A percentile compares a stretch with the other conserved stretches of the same genome.
Evolutionary conservation across 2,113 vertebrate species (phyloP).

Genomic region (Lagopus leucura): DNA sequence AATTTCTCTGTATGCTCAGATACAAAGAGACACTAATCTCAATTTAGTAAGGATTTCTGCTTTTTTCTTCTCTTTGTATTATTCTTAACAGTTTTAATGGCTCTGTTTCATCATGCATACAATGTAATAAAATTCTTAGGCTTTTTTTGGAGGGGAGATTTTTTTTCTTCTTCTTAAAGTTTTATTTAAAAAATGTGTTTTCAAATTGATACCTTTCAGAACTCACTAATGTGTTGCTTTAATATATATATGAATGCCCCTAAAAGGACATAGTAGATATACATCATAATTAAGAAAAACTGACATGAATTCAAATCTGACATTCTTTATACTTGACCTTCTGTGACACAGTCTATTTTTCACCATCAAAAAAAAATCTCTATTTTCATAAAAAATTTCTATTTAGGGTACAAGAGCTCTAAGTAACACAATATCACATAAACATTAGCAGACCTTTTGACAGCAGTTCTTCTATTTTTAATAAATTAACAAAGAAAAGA

Average conservation of each 20-base stretch:
- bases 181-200: neutral
- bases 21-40: neutral
- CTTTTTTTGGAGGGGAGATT: no score
- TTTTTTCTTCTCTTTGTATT: neutral
- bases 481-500: neutral
- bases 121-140: neutral
- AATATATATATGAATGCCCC: neutral
- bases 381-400: neutral
- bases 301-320: neutral
- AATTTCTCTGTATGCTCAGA: neutral
- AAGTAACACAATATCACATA: neutral
- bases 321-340: neutral
- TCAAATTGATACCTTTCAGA: neutral
- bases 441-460: neutral
- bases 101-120: neutral
- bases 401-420: neutral
- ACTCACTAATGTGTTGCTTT: neutral
- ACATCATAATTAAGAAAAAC: neutral
- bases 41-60: neutral
- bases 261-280: neutral
- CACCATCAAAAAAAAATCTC: neutral
- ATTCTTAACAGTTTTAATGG: neutral
- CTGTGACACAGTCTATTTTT: neutral
- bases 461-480: neutral
- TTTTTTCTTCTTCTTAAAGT: no score